Base-by-base conservation (phyloP, 1,140 invertebrate species). In the Geopemphigus sp. region DNA sequence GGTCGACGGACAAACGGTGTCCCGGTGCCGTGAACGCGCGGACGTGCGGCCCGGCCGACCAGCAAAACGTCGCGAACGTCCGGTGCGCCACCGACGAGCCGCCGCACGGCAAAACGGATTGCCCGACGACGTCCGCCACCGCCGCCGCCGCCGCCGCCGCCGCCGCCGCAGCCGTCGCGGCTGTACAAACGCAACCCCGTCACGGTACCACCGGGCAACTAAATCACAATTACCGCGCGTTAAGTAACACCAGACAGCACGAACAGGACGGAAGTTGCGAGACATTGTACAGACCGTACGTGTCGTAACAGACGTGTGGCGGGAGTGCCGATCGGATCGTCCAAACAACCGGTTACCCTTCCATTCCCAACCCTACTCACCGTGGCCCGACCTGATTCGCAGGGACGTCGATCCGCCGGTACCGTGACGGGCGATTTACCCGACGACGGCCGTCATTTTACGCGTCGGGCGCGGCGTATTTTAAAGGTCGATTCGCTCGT, bases 1-100 rank as follows among this genome's bases (percentile, higher is more conserved):
- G n/a, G 3, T 15, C 17, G 10, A 24, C 29, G 15, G 83, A 83
- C 11, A 83, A 81, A 56, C 68, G 82, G 15, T 32, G 12, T 17
- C 3, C 54, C 3, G n/a, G n/a, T n/a, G n/a, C n/a, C n/a, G 22
- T 19, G 11, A 78, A 26, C 19, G 15, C 19, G 6, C 74, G 56
- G 5, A 26, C 74, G 15, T 63, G 74, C 17, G 57, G 57, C 1
- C 39, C 3, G 56, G 54, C 1, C 11, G 56, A 59, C 19, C 5
- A 12, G 10, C 73, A 61, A 12, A 59, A 26, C 39, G 26, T 29
- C 32, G 17, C 50, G 4, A 74, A 59, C 17, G 12, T 73, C 15
- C 14, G 47, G 29, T 54, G 32, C 54, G 26, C 19, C 53, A 39
- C 3, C 4, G 74, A 78, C 3, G 57, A 26, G 6, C 26, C 74